Evolutionary conservation across 1,140 invertebrate species (phyloP), one percentile per base, ranked within the genome.

Genomic region (Pseudobourletiella spinata): DNA sequence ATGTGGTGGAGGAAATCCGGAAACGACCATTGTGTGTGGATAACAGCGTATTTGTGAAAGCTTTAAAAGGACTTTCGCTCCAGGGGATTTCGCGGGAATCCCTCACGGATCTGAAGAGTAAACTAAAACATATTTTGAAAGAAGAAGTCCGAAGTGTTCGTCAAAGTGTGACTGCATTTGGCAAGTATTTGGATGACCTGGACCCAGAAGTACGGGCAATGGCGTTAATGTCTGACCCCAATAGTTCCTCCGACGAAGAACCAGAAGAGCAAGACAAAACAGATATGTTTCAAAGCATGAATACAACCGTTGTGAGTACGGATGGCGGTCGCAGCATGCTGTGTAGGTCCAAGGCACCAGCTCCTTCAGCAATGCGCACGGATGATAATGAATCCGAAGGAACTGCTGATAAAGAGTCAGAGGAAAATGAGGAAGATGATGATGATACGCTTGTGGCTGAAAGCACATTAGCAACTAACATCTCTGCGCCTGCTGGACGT

Each of bases 211-310:
- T 54, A 4, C 26, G 22, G 30, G 50, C 50, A 6, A 3, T 54
- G 20, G 50, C 24, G 6, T 6, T 6, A 22, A 54, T 54, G 28
- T 11, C 14, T 11, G 50, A 54, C 25, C 24, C 3, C 8, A 22
- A 54, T 22, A 26, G 22, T 6, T 26, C 3, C 6, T 54, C 50
- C 15, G 46, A 25, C 6, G 24, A 25, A 8, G 50, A 54, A 28
- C 20, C 8, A 26, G 20, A 25, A 15, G 50, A 54, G 6, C 11
- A 16, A 15, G 28, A 54, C 25, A 8, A 30, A 18, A 48, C 44
- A 6, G 44, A 48, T 54, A 26, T 54, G 25, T 54, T 54, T 26
- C 50, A 54, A 54, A 48, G 32, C 18, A 48, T n/a, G n/a, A n/a
- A n/a, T n/a, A n/a, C n/a, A n/a, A n/a, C n/a, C n/a, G n/a, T n/a